phyloP scores from a whole-genome alignment of 1,140 invertebrate species.

The Heterodera schachtii region DNA sequence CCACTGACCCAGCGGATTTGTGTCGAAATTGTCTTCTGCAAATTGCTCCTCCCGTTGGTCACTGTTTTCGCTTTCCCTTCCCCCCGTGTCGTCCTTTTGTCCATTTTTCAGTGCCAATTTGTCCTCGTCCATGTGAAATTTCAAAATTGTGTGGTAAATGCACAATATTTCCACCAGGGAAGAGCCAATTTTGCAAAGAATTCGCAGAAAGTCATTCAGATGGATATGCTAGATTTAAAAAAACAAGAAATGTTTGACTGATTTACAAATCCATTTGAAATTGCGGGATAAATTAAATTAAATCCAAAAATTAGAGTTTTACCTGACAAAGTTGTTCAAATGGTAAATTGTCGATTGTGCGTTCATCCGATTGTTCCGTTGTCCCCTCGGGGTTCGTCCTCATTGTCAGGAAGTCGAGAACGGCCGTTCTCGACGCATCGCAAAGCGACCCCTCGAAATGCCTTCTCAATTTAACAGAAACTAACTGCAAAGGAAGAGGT shows the following conservation, averaged over 20 bases:
- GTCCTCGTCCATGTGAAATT: constrained; percentile 57
- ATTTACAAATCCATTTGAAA: not conserved
- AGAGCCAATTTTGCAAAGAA: constrained; percentile 51
- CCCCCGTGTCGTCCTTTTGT: not conserved
- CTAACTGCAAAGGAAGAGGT: constrained; percentile 21
- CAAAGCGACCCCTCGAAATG: constrained; percentile 51
- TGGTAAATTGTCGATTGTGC: constrained; percentile 33
- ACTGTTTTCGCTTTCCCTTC: not conserved
- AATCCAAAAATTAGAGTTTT: not conserved
- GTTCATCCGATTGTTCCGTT: constrained; percentile 40
- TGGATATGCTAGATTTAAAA: not conserved
- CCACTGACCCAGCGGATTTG: constrained; percentile 31
- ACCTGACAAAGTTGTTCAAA: constrained; percentile 55
- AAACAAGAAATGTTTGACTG: not conserved
- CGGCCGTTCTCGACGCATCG: constrained; percentile 41
- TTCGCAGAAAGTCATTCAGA: constrained; percentile 6
- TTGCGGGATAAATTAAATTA: not conserved
- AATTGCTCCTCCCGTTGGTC: constrained; percentile 25
- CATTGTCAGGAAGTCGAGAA: constrained; percentile 40
- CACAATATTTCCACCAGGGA: constrained; percentile 49
- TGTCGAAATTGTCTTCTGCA: constrained; percentile 30
- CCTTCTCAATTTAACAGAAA: constrained; percentile 42
- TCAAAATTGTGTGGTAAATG: constrained; percentile 53
- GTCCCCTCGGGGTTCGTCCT: not conserved
- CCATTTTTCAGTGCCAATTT: constrained; percentile 35